A percentile compares a stretch with the other conserved stretches of the same genome.
phyloP scores from a whole-genome alignment of 2,113 vertebrate genomes.

The Solenodon paradoxus region DNA sequence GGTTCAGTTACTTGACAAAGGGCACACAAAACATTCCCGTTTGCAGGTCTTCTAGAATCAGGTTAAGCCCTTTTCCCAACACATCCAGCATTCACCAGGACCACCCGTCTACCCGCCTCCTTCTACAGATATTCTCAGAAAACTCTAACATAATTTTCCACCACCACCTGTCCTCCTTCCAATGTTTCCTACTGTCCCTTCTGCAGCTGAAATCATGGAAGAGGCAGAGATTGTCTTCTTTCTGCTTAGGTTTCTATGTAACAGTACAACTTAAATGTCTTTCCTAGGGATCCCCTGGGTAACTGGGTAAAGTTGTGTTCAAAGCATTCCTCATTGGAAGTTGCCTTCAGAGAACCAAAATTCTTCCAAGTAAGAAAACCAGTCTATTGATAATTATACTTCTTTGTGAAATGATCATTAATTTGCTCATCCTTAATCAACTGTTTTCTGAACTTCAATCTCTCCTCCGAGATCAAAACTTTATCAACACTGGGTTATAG shows the following conservation, averaged over 20 bases:
- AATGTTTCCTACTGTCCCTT: neutral
- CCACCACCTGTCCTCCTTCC: rapidly evolving
- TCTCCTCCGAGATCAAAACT: neutral
- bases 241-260: neutral
- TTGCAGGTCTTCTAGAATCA: neutral
- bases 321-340: neutral
- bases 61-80: neutral
- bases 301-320: neutral
- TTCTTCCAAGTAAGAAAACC: neutral
- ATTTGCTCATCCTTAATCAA: neutral
- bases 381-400: neutral
- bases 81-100: neutral
- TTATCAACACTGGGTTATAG: neutral
- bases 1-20: neutral
- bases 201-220: neutral
- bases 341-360: neutral
- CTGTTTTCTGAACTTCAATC: neutral
- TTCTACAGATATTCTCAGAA: neutral
- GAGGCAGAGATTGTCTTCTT: neutral
- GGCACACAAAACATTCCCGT: neutral
- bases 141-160: neutral
- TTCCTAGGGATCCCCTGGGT: rapidly evolving
- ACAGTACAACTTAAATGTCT: neutral
- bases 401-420: neutral
- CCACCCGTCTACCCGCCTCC: neutral